These are phyloP conservation scores for Drosophila obscura DNA, from an alignment of 1,140 invertebrate genomes.

Conservation along the genomic window DNA sequence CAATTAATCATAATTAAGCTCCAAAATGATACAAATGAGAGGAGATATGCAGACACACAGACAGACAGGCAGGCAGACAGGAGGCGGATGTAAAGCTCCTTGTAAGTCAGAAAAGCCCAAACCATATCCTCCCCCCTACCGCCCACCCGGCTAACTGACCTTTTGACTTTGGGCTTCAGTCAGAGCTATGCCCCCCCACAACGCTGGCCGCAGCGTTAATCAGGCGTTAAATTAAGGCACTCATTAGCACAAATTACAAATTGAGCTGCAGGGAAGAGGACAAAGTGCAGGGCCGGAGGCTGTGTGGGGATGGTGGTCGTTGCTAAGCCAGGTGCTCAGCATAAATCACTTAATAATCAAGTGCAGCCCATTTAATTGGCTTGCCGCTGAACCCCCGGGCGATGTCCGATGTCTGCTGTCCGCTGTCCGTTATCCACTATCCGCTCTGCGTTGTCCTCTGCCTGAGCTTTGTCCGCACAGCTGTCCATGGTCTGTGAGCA, in stretches of 20 bases:
- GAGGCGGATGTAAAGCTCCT: slow-evolving; percentile 17
- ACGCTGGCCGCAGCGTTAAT: slow-evolving; percentile 69
- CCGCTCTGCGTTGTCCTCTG: slow-evolving; percentile 14
- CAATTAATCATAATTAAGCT: slow-evolving; percentile 79
- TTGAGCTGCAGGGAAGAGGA: slow-evolving; percentile 55
- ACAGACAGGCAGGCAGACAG: slow-evolving; percentile 18
- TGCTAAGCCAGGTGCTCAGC: slow-evolving; percentile 71
- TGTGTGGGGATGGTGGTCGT: neutral
- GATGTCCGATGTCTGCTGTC: slow-evolving; percentile 25
- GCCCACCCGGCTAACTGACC: slow-evolving; percentile 28
- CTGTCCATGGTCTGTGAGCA: slow-evolving; percentile 38
- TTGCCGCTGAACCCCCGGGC: slow-evolving; percentile 28
- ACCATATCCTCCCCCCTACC: no score
- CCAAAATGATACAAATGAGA: slow-evolving; percentile 36
- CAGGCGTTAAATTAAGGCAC: slow-evolving; percentile 81
- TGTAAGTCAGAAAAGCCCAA: slow-evolving; percentile 31
- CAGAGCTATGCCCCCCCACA: neutral
- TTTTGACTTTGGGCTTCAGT: slow-evolving; percentile 36
- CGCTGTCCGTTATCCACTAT: slow-evolving; percentile 25
- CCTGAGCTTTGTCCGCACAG: neutral
- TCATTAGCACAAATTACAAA: slow-evolving; percentile 81
- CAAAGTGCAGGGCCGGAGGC: slow-evolving; percentile 39
- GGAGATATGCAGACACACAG: slow-evolving; percentile 42
- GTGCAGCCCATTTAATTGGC: slow-evolving; percentile 76
- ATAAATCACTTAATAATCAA: slow-evolving; percentile 82